Evolutionary conservation across 2,113 vertebrate genomes (phyloP).

Genomic region (Coregonus clupeaformis): DNA sequence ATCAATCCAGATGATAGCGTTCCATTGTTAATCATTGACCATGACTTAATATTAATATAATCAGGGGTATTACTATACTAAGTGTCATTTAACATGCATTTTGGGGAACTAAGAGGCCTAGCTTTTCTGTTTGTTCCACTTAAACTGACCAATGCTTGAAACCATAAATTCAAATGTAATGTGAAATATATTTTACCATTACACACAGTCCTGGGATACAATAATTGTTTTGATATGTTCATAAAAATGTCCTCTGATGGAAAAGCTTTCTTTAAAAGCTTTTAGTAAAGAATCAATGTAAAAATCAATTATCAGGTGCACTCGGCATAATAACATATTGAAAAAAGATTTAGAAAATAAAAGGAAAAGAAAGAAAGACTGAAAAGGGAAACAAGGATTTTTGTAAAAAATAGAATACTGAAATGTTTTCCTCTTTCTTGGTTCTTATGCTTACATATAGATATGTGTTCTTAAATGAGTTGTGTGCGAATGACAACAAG

Average conservation of each 20-base stretch:
- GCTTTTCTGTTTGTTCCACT: conserved; percentile 53
- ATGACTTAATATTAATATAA: conserved; percentile 64
- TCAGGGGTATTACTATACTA: conserved; percentile 57
- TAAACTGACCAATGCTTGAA: conserved; percentile 20
- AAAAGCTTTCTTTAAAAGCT: not conserved
- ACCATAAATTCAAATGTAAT: conserved; percentile 4
- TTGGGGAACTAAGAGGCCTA: conserved; percentile 50
- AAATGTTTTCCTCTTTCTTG: conserved; percentile 17
- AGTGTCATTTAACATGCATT: conserved; percentile 66
- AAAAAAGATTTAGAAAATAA: not conserved
- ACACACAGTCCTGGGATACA: not conserved
- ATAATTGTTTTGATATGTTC: too few relatives aligned
- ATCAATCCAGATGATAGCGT: conserved; percentile 73
- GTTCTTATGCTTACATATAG: conserved; percentile 42
- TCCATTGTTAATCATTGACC: conserved; percentile 71
- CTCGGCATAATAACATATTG: not conserved
- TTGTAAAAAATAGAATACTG: not conserved
- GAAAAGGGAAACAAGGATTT: not conserved
- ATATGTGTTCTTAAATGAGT: conserved; percentile 45
- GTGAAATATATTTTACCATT: not conserved
- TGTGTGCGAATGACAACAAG: conserved; percentile 51
- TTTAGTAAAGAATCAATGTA: not conserved
- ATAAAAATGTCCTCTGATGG: not conserved
- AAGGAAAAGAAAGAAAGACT: too few relatives aligned
- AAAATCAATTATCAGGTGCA: not conserved